Evolutionary conservation across 2,113 vertebrate genomes (phyloP).

Genomic region (Pavo muticus): DNA sequence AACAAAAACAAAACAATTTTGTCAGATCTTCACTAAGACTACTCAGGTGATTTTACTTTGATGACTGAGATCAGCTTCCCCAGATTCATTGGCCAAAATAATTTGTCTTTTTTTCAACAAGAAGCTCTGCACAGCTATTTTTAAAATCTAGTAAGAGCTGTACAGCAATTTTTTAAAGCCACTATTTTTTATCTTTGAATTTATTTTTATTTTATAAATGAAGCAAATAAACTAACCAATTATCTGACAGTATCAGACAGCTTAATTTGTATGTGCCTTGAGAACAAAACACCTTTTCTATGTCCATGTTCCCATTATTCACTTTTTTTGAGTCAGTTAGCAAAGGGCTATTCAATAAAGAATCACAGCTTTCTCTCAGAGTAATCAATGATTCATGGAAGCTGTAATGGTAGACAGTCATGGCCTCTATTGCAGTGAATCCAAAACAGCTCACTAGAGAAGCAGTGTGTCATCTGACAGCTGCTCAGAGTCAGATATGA

Average conservation of each 20-base stretch:
- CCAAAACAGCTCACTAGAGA: neutral
- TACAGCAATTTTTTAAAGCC: neutral
- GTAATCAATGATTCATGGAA: conserved; percentile 49
- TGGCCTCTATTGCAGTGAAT: neutral
- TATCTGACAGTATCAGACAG: neutral
- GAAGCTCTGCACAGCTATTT: neutral
- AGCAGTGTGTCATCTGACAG: conserved; percentile 6
- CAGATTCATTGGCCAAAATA: neutral
- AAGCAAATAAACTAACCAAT: neutral
- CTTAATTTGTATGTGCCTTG: neutral
- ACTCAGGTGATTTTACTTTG: fast-evolving
- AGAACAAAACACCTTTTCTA: neutral
- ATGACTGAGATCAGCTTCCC: neutral
- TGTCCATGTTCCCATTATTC: neutral
- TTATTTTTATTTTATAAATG: neutral
- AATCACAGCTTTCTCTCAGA: conserved; percentile 15
- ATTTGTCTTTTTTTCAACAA: neutral
- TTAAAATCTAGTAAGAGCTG: neutral
- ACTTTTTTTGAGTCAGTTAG: neutral
- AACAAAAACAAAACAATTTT: neutral
- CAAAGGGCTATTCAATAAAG: conserved; percentile 9
- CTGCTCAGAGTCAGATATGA: conserved; percentile 10
- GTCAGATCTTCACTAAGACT: neutral
- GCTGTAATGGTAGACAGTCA: conserved; percentile 1
- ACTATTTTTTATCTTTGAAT: neutral